Evolutionary conservation across 1,140 invertebrate genomes (phyloP).

Genomic region (Frieseomelitta varia): DNA sequence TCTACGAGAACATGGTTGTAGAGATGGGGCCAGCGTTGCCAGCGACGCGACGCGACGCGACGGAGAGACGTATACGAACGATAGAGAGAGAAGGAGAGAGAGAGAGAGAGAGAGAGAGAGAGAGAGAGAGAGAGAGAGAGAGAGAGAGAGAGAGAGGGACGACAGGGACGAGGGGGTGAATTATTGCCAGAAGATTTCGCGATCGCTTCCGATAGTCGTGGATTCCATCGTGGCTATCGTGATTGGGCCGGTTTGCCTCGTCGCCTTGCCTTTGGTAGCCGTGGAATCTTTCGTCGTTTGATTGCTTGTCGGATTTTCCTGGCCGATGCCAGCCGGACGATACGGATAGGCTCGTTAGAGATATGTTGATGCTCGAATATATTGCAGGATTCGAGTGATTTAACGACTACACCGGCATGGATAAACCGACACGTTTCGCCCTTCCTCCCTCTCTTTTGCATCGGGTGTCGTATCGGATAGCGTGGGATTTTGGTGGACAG

Average conservation of each 20-base stretch:
- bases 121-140: background rate
- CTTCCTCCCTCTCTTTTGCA: background rate
- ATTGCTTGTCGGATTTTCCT: constrained; percentile 46
- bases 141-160: background rate
- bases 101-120: background rate
- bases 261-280: constrained; percentile 63
- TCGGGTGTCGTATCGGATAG: constrained; percentile 1
- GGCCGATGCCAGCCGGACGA: constrained; percentile 42
- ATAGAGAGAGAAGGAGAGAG: background rate
- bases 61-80: background rate
- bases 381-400: constrained; percentile 68
- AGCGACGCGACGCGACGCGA: background rate
- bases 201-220: constrained; percentile 78
- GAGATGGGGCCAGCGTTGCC: constrained; percentile 13
- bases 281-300: constrained; percentile 67
- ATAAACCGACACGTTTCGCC: constrained; percentile 54
- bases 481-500: constrained; percentile 15
- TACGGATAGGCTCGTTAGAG: constrained; percentile 71
- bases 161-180: constrained; percentile 63
- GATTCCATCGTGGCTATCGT: constrained; percentile 68
- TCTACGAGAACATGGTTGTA: constrained; percentile 42
- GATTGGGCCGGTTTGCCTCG: constrained; percentile 31
- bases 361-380: constrained; percentile 66
- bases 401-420: constrained; percentile 30
- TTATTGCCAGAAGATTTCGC: constrained; percentile 73